phyloP scores from a whole-genome alignment of 1,140 invertebrate species.

The Anthonomus grandis region DNA sequence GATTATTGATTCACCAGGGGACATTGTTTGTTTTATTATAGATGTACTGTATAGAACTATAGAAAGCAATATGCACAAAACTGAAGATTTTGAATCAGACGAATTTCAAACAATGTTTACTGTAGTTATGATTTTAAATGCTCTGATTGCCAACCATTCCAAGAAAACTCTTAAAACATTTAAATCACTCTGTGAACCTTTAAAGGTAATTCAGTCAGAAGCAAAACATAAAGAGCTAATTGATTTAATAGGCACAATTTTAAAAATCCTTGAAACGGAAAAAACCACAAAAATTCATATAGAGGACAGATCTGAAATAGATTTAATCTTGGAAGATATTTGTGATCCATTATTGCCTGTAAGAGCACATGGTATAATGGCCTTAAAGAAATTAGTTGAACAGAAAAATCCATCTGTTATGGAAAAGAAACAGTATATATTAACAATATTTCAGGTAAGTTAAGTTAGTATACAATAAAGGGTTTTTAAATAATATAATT shows the following conservation, averaged over 20 bases:
- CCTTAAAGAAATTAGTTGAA: conserved; percentile 69
- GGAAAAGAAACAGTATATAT: conserved; percentile 62
- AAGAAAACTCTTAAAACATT: conserved; percentile 26
- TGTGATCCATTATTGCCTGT: conserved; percentile 74
- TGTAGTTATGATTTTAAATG: conserved; percentile 52
- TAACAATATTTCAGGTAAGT: conserved; percentile 68
- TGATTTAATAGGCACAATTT: conserved; percentile 20
- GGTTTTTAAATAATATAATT: conserved; percentile 15
- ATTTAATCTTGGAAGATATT: conserved; percentile 64
- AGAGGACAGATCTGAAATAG: conserved; percentile 52
- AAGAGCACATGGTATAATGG: conserved; percentile 74
- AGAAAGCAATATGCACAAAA: conserved; percentile 39
- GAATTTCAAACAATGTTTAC: conserved; percentile 46
- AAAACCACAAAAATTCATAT: conserved; percentile 5
- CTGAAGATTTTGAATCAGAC: conserved; percentile 30
- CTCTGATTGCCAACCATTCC: conserved; percentile 44
- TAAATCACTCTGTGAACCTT: conserved; percentile 25
- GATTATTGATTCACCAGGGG: conserved; percentile 44
- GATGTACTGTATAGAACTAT: conserved; percentile 34
- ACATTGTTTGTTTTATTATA: conserved; percentile 39
- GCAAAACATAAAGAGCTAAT: conserved; percentile 29
- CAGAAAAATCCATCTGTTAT: conserved; percentile 60
- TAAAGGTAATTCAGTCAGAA: conserved; percentile 35
- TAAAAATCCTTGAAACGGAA: conserved; percentile 19
- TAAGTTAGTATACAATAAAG: background rate